Evolutionary conservation across 2,888 invertebrate genomes (phyloP), one percentile per base, ranked within the genome.

Genomic region (Ennomos fuscantarius): DNA sequence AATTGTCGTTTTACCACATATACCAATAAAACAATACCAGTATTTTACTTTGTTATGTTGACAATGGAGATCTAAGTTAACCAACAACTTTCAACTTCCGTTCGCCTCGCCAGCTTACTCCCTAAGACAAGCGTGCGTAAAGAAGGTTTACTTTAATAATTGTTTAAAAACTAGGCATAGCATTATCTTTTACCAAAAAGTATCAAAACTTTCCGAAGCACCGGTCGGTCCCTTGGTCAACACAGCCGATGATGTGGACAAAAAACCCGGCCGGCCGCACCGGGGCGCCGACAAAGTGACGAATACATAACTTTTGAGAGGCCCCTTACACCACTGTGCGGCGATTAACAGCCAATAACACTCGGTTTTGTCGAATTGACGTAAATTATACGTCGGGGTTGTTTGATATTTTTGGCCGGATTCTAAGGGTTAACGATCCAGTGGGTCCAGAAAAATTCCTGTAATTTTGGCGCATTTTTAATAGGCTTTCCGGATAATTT

Each of bases 241-340:
- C 76, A 81, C 69, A 73, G 73, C 71, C 74, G 78, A 73, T 77
- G 79, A 78, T 73, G 74, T 61, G 59, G 57, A 81, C 81, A 85
- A 86, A 86, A 87, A 87, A 82, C 63, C 55, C 63, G 63, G 65
- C 74, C 77, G 76, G 76, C 51, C 71, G 54, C 52, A 60, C 55
- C 69, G 44, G 70, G 71, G 66, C 63, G 78, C 83, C 84, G 84
- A 84, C 85, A 85, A 85, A 85, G 84, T 79, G 78, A 73, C 73
- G 74, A 73, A 72, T 69, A 72, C 73, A 78, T 78, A 77, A 70
- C 76, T 76, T 74, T 74, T 65, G 55, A 75, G 71, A 71, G 60
- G 56, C 55, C 54, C 54, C 48, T 52, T 62, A 58, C 58, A 60
- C 63, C 60, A 66, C 65, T 66, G 66, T 64, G 56, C 47, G 42